phyloP scores from a whole-genome alignment of 2,888 invertebrate genomes.

The Sinotaia quadrata region DNA sequence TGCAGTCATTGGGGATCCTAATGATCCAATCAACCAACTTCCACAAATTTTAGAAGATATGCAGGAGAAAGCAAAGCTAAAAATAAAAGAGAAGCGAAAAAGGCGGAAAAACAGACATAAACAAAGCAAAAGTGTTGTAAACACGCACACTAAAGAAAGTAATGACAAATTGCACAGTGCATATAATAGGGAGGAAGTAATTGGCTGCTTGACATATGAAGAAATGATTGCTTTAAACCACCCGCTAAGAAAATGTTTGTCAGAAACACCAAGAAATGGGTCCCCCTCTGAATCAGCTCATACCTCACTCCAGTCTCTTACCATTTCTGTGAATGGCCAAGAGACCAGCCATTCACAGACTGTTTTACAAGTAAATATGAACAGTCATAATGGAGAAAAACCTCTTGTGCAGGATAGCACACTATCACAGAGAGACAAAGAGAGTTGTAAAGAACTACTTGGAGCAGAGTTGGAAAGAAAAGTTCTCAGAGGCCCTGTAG shows the following conservation, averaged over 20 bases:
- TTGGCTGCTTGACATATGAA: conserved; percentile 20
- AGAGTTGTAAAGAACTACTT: too few relatives aligned
- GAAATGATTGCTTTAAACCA: conserved; percentile 10
- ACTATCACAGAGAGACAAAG: too few relatives aligned
- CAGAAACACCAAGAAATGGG: too few relatives aligned
- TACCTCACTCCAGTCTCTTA: too few relatives aligned
- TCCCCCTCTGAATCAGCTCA: too few relatives aligned
- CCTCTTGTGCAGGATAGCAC: too few relatives aligned
- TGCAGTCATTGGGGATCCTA: conserved; percentile 32
- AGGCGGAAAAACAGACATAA: conserved; percentile 19
- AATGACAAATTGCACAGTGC: neutral
- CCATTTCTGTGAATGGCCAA: too few relatives aligned
- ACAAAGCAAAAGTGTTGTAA: neutral
- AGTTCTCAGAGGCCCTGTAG: conserved; percentile 29
- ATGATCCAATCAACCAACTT: conserved; percentile 59
- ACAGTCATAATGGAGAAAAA: too few relatives aligned
- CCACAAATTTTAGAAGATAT: conserved; percentile 50
- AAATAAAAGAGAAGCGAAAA: conserved; percentile 27
- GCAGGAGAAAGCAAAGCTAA: conserved; percentile 25
- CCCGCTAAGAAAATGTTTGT: too few relatives aligned
- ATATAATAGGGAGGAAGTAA: neutral
- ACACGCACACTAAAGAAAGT: neutral
- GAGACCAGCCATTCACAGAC: too few relatives aligned
- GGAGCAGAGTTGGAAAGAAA: too few relatives aligned
- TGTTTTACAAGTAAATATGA: too few relatives aligned